phyloP scores from a whole-genome alignment of 2,113 vertebrate genomes.

The Dipodomys merriami region DNA sequence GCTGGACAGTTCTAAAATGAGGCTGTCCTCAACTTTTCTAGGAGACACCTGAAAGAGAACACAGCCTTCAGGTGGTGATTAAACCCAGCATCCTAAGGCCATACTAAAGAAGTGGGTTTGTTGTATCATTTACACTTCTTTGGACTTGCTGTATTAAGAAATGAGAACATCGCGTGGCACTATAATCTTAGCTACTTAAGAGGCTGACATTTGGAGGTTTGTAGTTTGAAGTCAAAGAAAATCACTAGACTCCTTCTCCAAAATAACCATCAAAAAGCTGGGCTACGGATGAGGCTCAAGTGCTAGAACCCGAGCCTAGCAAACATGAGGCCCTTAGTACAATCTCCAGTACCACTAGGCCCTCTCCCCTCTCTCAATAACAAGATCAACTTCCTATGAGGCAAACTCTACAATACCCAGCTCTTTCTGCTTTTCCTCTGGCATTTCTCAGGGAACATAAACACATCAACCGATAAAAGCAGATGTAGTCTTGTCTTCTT shows the following conservation, averaged over 20 bases:
- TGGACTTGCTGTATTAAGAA: slow-evolving; percentile 30
- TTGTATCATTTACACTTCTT: not conserved
- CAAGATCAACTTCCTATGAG: not conserved
- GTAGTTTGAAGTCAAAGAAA: no score
- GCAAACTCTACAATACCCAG: not conserved
- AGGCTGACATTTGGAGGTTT: no score
- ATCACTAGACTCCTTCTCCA: no score
- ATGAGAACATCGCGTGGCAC: not conserved
- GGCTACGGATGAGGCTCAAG: no score
- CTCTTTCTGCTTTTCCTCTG: not conserved
- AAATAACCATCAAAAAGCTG: no score
- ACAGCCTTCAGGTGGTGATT: not conserved
- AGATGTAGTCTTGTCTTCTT: not conserved
- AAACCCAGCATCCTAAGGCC: not conserved
- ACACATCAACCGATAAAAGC: not conserved
- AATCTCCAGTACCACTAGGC: no score
- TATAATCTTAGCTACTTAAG: no score
- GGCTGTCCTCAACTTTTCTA: not conserved
- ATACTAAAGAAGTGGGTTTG: not conserved
- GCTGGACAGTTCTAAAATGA: not conserved
- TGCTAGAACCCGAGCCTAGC: no score
- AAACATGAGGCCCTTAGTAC: no score
- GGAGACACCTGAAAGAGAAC: not conserved
- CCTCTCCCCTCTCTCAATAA: not conserved
- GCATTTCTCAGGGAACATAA: not conserved